Evolutionary conservation across 2,797 vertebrate genomes (phyloP), one percentile per base, ranked within the genome.

Genomic region (Zalophus californianus): DNA sequence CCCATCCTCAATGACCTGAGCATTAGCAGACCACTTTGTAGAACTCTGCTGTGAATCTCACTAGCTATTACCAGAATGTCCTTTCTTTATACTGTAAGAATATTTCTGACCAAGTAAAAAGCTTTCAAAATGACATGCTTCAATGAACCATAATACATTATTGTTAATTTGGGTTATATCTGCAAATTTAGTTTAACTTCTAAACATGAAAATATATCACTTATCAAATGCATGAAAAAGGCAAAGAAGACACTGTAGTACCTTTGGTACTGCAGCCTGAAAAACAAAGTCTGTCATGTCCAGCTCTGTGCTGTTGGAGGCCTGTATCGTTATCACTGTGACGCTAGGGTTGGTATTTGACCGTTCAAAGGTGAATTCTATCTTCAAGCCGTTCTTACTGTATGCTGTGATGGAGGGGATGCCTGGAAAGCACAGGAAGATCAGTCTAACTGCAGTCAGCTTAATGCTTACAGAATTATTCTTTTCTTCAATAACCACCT

Each of bases 201-300:
- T 73, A 92, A 89, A 91, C 38, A 91, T 84, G 90, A 94, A 87
- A 94, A 92, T 78, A 83, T 6, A 93, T 68, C 85, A n/a, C 56
- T 93, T 70, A 95, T 25, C 85, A 96, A 97, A 90, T 56, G 7
- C 68, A 44, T 75, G 50, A 13, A 11, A 62, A 68, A 82, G 79
- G 35, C 50, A 95, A 97, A 79, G 56, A 96, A 82, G 50, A 93
- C 56, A 90, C 35, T 93, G 11, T 60, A 80, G 56, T 98, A 99
- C 99, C 99, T 99, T 99, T 99, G 99, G 99, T 99, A 99, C 99
- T 98, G 99, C 99, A 99, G 99, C 99, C 99, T 99, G 99, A 99
- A 99, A 99, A 99, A 99, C 99, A 98, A 99, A 99, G 90, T 99
- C 99, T 56, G 99, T 99, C 99, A 99, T 99, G 82, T 99, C 99